These are phyloP conservation scores for Lasioglossum villosulum DNA, from an alignment of 2,888 invertebrate genomes.

Conservation along the genomic window DNA sequence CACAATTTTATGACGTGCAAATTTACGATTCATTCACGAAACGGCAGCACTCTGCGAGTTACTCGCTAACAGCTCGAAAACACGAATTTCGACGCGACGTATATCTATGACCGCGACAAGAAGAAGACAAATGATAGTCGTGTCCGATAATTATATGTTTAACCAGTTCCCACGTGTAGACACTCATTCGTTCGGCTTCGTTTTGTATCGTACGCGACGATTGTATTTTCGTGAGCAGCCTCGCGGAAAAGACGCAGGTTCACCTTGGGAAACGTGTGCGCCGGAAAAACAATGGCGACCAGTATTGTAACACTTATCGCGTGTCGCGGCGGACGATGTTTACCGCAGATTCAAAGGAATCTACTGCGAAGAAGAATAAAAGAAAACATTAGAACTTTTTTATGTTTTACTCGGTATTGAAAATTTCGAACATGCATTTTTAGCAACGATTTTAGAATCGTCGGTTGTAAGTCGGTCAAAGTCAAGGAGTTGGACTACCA, in stretches of 20 bases:
- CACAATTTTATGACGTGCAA: not conserved
- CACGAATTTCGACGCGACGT: no score
- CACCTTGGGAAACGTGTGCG: conserved; percentile 17
- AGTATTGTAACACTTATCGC: not conserved
- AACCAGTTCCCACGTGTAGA: not conserved
- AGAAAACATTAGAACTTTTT: no score
- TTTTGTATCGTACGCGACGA: not conserved
- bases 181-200: not conserved
- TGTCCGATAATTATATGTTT: not conserved
- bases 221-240: not conserved
- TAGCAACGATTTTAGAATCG: no score
- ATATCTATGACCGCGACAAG: not conserved
- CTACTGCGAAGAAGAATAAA: not conserved
- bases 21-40: not conserved
- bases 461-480: no score
- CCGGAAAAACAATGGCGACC: not conserved
- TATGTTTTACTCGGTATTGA: no score
- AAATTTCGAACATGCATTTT: no score
- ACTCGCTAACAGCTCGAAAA: no score
- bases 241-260: not conserved
- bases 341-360: not conserved
- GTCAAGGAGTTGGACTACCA: no score
- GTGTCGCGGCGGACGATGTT: not conserved
- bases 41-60: not conserved
- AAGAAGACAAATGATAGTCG: not conserved